A percentile compares a stretch with the other conserved stretches of the same genome.
These are phyloP conservation scores for Rhyacophila brunnea DNA, from an alignment of 1,140 invertebrate genomes.

Conservation along the genomic window DNA sequence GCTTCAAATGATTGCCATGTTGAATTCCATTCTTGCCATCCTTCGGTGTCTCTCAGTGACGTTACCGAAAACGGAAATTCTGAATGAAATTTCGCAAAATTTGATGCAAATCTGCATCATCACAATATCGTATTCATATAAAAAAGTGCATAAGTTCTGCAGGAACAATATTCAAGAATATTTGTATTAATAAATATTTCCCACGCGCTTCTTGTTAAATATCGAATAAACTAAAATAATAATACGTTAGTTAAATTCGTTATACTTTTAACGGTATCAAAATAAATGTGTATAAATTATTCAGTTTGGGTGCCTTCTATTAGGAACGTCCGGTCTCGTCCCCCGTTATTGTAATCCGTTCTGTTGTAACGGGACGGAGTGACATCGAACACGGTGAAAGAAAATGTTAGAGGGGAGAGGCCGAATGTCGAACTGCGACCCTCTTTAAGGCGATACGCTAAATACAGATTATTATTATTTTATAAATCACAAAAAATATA, in stretches of 20 bases:
- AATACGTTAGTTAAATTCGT: conserved; percentile 13
- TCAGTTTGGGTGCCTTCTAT: conserved; percentile 33
- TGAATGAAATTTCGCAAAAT: too few relatives aligned
- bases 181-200: conserved; percentile 8
- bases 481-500: background rate
- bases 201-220: conserved; percentile 13
- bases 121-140: too few relatives aligned
- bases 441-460: background rate
- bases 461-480: background rate
- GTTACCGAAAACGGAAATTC: too few relatives aligned
- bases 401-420: too few relatives aligned
- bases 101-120: too few relatives aligned
- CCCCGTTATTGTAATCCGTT: too few relatives aligned
- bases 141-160: too few relatives aligned
- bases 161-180: background rate
- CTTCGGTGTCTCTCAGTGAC: too few relatives aligned
- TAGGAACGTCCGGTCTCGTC: conserved; percentile 20
- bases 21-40: too few relatives aligned
- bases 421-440: conserved; percentile 4
- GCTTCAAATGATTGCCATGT: too few relatives aligned
- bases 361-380: too few relatives aligned
- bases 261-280: conserved; percentile 1
- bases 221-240: conserved; percentile 6
- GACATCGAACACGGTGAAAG: background rate
- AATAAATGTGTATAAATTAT: conserved; percentile 18